Percentiles rank a stretch among this genome's conserved stretches.
Conservation (phyloP, 2,113 vertebrate genomes). For the Bujurquina vittata region DNA sequence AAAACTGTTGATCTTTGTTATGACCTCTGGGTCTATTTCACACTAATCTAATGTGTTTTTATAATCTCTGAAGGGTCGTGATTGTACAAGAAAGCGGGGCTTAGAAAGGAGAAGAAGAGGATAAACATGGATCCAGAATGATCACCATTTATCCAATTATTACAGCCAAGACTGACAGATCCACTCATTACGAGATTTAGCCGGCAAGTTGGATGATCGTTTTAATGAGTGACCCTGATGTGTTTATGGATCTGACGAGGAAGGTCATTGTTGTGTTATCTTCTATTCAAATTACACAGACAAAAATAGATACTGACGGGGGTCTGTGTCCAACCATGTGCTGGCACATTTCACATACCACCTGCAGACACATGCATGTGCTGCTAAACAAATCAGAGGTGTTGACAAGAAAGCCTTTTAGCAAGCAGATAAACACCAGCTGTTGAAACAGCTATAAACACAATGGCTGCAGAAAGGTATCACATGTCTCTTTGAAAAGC, state of each 20-base stretch:
- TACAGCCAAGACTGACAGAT: conserved; percentile 17
- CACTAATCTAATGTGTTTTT: background rate
- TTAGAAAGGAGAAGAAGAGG: background rate
- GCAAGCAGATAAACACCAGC: conserved; percentile 45
- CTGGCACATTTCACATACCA: conserved; percentile 47
- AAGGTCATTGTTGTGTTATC: conserved; percentile 37
- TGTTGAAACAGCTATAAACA: conserved; percentile 38
- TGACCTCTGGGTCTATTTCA: background rate
- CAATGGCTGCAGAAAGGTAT: conserved; percentile 16
- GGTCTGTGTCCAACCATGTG: conserved; percentile 10
- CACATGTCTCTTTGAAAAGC: conserved; percentile 17
- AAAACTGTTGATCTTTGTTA: background rate
- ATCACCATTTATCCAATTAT: background rate
- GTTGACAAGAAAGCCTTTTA: conserved; percentile 56
- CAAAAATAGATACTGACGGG: conserved; percentile 48
- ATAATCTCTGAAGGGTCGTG: background rate
- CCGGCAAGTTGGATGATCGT: conserved; percentile 7
- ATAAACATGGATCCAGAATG: background rate
- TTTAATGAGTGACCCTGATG: conserved; percentile 42
- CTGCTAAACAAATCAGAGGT: conserved; percentile 60
- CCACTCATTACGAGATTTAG: background rate
- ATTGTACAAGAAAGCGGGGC: background rate
- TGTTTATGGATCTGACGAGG: conserved; percentile 48
- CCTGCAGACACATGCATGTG: conserved; percentile 48
- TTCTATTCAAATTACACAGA: conserved; percentile 28